phyloP scores from a whole-genome alignment of 2,113 vertebrate species.

The Pipra filicauda region DNA sequence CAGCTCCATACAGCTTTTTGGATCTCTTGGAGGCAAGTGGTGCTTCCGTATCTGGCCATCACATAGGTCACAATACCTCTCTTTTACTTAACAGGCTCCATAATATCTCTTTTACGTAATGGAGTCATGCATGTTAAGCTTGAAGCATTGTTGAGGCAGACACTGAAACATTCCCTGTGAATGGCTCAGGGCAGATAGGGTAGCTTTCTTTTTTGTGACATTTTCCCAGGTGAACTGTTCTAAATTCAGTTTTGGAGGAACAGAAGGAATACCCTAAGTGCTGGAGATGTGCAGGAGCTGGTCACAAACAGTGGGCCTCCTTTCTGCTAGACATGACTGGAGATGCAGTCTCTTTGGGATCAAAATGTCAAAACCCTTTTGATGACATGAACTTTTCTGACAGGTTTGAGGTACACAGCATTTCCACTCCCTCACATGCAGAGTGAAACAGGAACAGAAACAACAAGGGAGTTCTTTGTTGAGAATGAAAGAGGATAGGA shows the following conservation, averaged over 20 bases:
- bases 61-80: neutral
- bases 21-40: neutral
- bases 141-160: neutral
- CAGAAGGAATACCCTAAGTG: neutral
- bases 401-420: neutral
- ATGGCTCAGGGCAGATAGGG: neutral
- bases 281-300: neutral
- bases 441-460: neutral
- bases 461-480: conserved; percentile 42
- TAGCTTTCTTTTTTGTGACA: neutral
- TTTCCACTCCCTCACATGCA: neutral
- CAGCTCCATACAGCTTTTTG: neutral
- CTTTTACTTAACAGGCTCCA: neutral
- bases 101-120: neutral
- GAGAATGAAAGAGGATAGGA: conserved; percentile 7
- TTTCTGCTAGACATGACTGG: neutral
- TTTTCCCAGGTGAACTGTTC: neutral
- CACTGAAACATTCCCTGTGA: neutral
- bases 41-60: neutral
- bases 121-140: neutral
- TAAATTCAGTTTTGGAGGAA: conserved; percentile 8
- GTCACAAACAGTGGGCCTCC: neutral
- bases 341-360: conserved; percentile 23
- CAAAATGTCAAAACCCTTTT: conserved; percentile 18
- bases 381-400: conserved; percentile 20